Evolutionary conservation across 1,140 invertebrate species (phyloP).

Genomic region (Cataglyphis hispanica): DNA sequence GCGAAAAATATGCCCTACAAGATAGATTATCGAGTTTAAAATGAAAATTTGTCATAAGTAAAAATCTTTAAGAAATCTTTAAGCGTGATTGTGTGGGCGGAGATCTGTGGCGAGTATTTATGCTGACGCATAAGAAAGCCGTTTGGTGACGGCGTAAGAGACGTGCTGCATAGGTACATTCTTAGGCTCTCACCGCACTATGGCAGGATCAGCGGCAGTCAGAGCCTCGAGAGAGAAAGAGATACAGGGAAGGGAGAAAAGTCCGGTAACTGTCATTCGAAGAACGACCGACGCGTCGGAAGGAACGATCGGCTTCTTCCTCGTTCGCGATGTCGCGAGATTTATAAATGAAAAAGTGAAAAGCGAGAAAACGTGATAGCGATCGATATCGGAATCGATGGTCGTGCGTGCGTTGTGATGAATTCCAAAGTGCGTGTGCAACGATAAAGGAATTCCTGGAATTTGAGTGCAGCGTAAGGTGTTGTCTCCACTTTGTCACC

Average conservation of each 20-base stretch:
- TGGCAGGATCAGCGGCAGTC: slow-evolving; percentile 24
- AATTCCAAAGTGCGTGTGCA: not conserved
- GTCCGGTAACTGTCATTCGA: slow-evolving; percentile 79
- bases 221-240: slow-evolving; percentile 11
- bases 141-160: slow-evolving; percentile 30
- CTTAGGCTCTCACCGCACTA: slow-evolving; percentile 53
- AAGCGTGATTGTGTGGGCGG: slow-evolving; percentile 73
- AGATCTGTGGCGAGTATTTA: slow-evolving; percentile 61
- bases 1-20: not conserved
- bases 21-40: not conserved
- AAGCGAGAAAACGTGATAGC: not conserved
- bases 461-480: not conserved
- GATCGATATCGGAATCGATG: not conserved
- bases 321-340: not conserved
- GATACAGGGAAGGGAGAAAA: slow-evolving; percentile 35
- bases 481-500: not conserved
- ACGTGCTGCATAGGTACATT: slow-evolving; percentile 3
- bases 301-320: slow-evolving; percentile 45
- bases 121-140: slow-evolving; percentile 77
- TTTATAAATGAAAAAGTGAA: not conserved
- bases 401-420: not conserved
- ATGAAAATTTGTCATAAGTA: slow-evolving; percentile 4
- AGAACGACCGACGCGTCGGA: slow-evolving; percentile 74
- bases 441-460: not conserved
- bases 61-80: slow-evolving; percentile 1